Base-by-base conservation (phyloP, 2,113 vertebrate genomes). In the Nymphicus hollandicus region DNA sequence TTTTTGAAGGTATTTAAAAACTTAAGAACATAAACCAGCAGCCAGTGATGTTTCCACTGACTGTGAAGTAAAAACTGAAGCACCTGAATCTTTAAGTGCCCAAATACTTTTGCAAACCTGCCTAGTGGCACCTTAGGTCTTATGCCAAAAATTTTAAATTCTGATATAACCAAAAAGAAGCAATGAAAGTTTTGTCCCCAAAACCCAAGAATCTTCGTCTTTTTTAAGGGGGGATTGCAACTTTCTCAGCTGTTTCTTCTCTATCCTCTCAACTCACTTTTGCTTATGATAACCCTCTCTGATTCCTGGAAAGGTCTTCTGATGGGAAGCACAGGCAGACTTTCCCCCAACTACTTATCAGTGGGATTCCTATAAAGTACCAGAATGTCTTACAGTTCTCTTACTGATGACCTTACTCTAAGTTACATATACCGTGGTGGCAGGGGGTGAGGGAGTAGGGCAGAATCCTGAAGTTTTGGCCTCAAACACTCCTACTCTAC, bases 211-310 rank as follows among this genome's bases (percentile, higher is more conserved):
- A 27, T 27, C 2, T 83, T 77, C 81, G 7, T 13, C 10, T 56
- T 46, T 68, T 18, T 2, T 4, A 13, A 13, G 7, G 7, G 4
- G 5, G 1, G 3, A 41, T 7, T 50, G 12, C 2, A 8, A 11
- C 0, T 55, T 79, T 64, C 29, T 82, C 44, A 61, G 15, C 17
- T 64, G 4, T 72, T 81, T 79, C 61, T 87, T 85, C 23, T 11
- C 6, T 24, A 17, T 16, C 3, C 1, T 49, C 39, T 81, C 61
- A 64, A 35, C 3, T 2, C 3, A 76, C 11, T 46, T 86, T 82
- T 66, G 15, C 27, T 33, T 23, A 33, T 5, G 2, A 5, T 27
- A 18, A 20, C 17, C 5, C 6, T 81, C 18, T 58, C 49, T 49
- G 27, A 16, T 80, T 64, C 33, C 47, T 50, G n/a, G 37, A 39